Evolutionary conservation across 2,888 invertebrate species (phyloP).

Genomic region (Eilema depressum): DNA sequence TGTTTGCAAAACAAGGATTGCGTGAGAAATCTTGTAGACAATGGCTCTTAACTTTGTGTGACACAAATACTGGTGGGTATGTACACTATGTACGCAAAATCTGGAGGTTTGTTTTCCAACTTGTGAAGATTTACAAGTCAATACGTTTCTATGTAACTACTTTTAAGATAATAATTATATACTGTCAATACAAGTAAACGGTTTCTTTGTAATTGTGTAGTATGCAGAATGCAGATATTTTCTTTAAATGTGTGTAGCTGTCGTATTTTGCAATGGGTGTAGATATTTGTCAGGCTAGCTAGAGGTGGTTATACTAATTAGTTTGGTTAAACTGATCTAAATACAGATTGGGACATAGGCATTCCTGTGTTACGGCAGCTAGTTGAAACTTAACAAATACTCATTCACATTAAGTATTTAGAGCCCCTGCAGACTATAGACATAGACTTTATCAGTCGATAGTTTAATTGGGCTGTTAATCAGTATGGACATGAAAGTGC

Average conservation of each 20-base stretch:
- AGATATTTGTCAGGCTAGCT: constrained; percentile 1
- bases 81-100: constrained; percentile 10
- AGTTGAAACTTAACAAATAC: not conserved
- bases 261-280: constrained; percentile 1
- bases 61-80: not conserved
- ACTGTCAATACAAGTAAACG: not conserved
- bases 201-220: not conserved
- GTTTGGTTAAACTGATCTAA: not conserved
- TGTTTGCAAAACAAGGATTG: constrained; percentile 56
- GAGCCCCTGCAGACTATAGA: too few species aligned
- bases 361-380: not conserved
- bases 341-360: not conserved
- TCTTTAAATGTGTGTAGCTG: not conserved
- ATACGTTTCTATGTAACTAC: not conserved
- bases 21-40: constrained; percentile 27
- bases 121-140: constrained; percentile 8
- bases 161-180: not conserved
- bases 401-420: too few species aligned
- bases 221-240: not conserved
- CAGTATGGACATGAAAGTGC: too few species aligned
- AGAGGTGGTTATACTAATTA: constrained; percentile 5
- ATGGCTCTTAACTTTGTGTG: constrained; percentile 19
- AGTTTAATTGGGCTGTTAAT: too few species aligned
- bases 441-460: too few species aligned
- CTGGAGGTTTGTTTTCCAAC: constrained; percentile 7